Base-by-base conservation (phyloP, 2,113 vertebrate species). In the Rhipidura dahli region DNA sequence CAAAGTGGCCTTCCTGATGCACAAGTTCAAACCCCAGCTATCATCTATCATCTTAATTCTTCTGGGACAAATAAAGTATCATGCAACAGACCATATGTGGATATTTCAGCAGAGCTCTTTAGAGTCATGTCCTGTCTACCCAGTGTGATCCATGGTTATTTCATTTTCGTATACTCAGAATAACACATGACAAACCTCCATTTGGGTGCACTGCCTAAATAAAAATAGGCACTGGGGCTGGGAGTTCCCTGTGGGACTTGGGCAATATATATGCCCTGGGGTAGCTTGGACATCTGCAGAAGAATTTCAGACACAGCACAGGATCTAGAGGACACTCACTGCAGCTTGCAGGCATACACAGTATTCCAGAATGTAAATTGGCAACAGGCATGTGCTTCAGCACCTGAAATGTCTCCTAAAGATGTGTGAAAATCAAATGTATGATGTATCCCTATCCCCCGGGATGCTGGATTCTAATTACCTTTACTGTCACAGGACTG, bases 1-100 rank as follows among this genome's bases (percentile, higher is more conserved):
- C 70, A 28, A 61, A 97, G 93, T 45, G 87, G 73, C 80, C 95
- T 95, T 92, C 92, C 93, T 81, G 85, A 94, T 66, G 66, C 66
- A 89, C 91, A 70, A 94, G 85, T 95, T 96, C 91, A 96, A 96
- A 91, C 45, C 63, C 42, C 94, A 94, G 92, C 73, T 90, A 96
- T 21, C 87, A 91, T 90, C 75, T 66, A 91, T 90, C 93, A 96
- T 94, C 75, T 71, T 24, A 80, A 94, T 51, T 83, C 94, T 86
- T 75, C 75, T 77, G 94, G 85, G 94, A 93, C 71, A 88, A 94
- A 95, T 93, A 88, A 95, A 94, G 59, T 21, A 88, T 73, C 50
- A 5, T 94, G 75, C 84, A 93, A 60, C 64, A 54, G 49, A 86
- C 79, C 92, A 93, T 64, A 83, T 83, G 90, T 88, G 91, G 85